phyloP scores from a whole-genome alignment of 1,140 invertebrate genomes.

The Orius laevigatus region DNA sequence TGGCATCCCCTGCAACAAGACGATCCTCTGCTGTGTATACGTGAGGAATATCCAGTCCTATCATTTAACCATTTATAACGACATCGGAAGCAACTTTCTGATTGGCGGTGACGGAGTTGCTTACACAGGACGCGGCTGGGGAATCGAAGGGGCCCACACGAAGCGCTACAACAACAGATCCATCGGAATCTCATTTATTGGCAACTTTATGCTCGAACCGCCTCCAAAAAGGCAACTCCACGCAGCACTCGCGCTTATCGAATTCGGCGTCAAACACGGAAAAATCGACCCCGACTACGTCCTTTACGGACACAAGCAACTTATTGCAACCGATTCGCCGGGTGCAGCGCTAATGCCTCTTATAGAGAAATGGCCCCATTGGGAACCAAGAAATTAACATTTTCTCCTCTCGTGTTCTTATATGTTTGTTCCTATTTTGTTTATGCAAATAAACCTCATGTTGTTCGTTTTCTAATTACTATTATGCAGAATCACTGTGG shows the following conservation, averaged over 20 bases:
- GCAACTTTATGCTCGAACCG: slow-evolving; percentile 30
- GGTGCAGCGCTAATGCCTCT: slow-evolving; percentile 41
- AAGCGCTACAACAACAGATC: slow-evolving; percentile 43
- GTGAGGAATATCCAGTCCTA: background rate
- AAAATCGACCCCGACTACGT: slow-evolving; percentile 41
- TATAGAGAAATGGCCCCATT: slow-evolving; percentile 47
- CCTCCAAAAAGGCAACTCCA: slow-evolving; percentile 42
- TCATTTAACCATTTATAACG: slow-evolving; percentile 36
- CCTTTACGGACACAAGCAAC: slow-evolving; percentile 49
- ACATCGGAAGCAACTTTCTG: slow-evolving; percentile 56
- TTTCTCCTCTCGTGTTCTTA: no score
- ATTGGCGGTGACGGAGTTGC: slow-evolving; percentile 57
- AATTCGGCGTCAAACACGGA: slow-evolving; percentile 38
- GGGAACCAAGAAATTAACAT: slow-evolving; percentile 18
- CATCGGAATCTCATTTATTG: slow-evolving; percentile 51
- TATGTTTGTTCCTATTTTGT: no score
- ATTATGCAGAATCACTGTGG: no score
- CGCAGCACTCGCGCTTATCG: slow-evolving; percentile 39
- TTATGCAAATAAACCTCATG: no score
- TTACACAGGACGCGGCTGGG: slow-evolving; percentile 51
- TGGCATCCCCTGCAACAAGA: background rate
- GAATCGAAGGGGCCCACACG: slow-evolving; percentile 36
- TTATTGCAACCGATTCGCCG: slow-evolving; percentile 47
- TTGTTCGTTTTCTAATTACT: no score
- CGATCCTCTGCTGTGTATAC: background rate